These are phyloP conservation scores for Euborellia annulipes DNA, from an alignment of 1,140 invertebrate genomes.

Conservation along the genomic window DNA sequence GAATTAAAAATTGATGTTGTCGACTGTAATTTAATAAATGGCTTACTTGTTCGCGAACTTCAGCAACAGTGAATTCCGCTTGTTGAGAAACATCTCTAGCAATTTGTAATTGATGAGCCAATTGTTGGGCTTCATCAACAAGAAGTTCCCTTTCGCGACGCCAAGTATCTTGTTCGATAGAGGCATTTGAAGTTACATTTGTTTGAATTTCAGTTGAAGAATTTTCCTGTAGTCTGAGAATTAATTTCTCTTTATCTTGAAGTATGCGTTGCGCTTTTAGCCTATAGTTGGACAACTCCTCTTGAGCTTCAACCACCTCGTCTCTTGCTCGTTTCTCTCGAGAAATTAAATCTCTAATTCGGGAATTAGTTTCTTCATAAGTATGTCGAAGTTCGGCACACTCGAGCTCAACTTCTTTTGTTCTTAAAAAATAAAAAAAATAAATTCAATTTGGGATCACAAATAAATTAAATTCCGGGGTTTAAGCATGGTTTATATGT, in stretches of 20 bases:
- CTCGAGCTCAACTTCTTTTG: no score
- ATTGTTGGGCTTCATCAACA: slow-evolving; percentile 39
- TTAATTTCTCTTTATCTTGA: slow-evolving; percentile 62
- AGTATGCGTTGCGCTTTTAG: slow-evolving; percentile 53
- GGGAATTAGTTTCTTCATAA: no score
- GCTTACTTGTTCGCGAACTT: slow-evolving; percentile 21
- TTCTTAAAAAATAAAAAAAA: no score
- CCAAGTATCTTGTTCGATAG: slow-evolving; percentile 13
- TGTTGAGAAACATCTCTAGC: slow-evolving; percentile 37
- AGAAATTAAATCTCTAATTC: no score
- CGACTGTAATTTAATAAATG: slow-evolving; percentile 29
- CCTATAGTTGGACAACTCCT: slow-evolving; percentile 34
- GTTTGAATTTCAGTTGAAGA: slow-evolving; percentile 20
- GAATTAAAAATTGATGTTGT: no score
- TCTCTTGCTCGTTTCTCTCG: no score
- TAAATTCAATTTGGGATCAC: no score
- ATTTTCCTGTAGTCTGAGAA: slow-evolving; percentile 39
- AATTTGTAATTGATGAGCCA: slow-evolving; percentile 34
- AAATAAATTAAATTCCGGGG: no score
- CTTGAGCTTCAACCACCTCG: no score
- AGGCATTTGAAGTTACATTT: slow-evolving; percentile 11
- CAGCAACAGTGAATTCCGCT: slow-evolving; percentile 27
- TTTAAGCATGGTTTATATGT: no score
- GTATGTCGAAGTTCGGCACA: no score
- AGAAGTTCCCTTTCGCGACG: slow-evolving; percentile 42